Evolutionary conservation across 2,888 invertebrate species (phyloP), one percentile per base, ranked within the genome.

Genomic region (Aphrophora alni): DNA sequence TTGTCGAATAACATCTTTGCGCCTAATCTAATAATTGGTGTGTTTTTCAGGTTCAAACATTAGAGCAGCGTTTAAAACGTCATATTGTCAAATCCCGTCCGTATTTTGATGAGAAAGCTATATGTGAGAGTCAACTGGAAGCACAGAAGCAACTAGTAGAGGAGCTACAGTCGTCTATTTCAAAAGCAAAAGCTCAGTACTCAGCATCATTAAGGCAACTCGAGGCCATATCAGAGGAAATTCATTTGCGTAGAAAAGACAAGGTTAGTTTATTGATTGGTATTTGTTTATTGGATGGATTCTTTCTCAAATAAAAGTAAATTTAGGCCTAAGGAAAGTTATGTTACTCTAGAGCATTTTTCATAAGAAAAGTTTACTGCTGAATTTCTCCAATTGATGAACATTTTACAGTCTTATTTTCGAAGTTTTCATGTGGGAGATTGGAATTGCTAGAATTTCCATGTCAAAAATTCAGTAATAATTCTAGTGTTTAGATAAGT

Each of bases 191-290:
- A 88, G 90, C 89, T 83, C 92, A 94, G 73, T 98, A 98, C 88
- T 92, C 96, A 0, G 92, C 92, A 82, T 95, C 97, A 0, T 90
- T 98, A 71, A 93, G 94, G 84, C 93, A 94, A 83, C 90, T 98
- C 33, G 98, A 98, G 88, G 93, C 93, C 85, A 98, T 98, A 82
- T 97, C 97, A 10, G 97, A 97, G 89, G 96, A 97, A 87, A 97
- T 97, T 84, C 97, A 97, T 87, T 89, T 90, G 0, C 90, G 90
- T 89, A 90, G 86, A 86, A 88, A 77, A 88, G 87, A 83, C 87
- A 89, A 78, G 88, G 89, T 51, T 87, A 87, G 78, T 87, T 87
- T 10, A 14, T 26, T 69, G 12, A 33, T 4, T 33, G 4, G 33
- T 33, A 33, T 10, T 7, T 33, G 33, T 33, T 33, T 33, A 33